Evolutionary conservation across 2,113 vertebrate species (phyloP), one percentile per base, ranked within the genome.

Genomic region (Neolamprologus brichardi): DNA sequence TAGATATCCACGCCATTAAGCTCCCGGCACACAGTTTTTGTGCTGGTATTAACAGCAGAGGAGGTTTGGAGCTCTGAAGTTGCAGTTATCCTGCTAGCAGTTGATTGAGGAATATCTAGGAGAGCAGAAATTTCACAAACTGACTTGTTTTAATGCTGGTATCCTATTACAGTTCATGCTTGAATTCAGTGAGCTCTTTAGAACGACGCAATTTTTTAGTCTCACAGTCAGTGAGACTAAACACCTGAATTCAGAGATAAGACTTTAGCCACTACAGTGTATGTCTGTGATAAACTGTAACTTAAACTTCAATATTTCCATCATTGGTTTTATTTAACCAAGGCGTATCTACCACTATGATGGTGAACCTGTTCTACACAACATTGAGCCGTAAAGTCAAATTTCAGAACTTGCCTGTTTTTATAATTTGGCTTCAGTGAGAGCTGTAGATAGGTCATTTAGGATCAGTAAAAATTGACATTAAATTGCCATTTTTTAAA

Each of bases 401-500:
- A 5, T 70, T 70, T 70, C 34, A 70, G 62, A 39, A 70, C n/a
- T 15, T 70, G 7, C 12, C 34, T 70, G 62, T 39, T 67, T 15
- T 70, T 14, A 41, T 70, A 5, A 41, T 23, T 41, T 41, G 34
- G 12, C 34, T 39, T 39, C 34, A 39, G 62, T 23, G 12, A 67
- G 18, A 67, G 34, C 0, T 67, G 34, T 39, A 67, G 7, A 67
- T 41, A 23, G n/a, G 62, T 39, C n/a, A 41, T 20, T 70, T 6
- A 14, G 64, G 4, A 70, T 70, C n/a, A 1, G 34, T 70, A 70
- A 25, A 44, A 41, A 72, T 25, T 44, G 0, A 25, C 20, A 25
- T 17, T 72, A 25, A 15, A 72, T 44, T 67, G 11, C 1, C 15
- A 1, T 62, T 32, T 64, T 62, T 34, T 3, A 0, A 0, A 0